These are phyloP conservation scores for Beris chalybata DNA, from an alignment of 2,888 invertebrate genomes.

Conservation along the genomic window DNA sequence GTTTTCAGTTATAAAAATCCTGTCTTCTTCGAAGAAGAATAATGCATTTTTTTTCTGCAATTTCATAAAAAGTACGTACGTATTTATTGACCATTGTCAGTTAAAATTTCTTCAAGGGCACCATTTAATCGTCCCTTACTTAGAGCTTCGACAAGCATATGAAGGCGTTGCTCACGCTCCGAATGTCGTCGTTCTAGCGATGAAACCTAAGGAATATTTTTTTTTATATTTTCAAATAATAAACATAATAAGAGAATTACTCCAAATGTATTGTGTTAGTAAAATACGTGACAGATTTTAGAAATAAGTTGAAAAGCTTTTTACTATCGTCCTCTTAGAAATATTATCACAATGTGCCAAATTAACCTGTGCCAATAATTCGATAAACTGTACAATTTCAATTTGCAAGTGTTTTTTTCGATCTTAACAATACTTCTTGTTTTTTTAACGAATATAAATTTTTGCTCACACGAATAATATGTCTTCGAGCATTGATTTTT, in stretches of 20 bases:
- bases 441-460: conserved; percentile 1
- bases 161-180: conserved; percentile 56
- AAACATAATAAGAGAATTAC: background rate
- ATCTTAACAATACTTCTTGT: conserved; percentile 24
- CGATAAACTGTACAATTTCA: background rate
- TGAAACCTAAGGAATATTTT: conserved; percentile 48
- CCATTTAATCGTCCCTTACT: conserved; percentile 56
- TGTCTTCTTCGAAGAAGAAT: too few relatives aligned
- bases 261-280: background rate
- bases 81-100: conserved; percentile 47
- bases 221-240: conserved; percentile 11
- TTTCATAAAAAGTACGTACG: background rate
- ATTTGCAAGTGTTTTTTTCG: conserved; percentile 5
- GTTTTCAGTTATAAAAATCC: too few relatives aligned
- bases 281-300: too few relatives aligned
- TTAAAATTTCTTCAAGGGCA: conserved; percentile 49
- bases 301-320: background rate
- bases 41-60: background rate
- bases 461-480: conserved; percentile 25
- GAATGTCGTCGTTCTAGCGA: conserved; percentile 55
- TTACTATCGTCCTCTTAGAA: conserved; percentile 1
- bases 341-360: background rate
- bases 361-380: background rate
- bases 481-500: conserved; percentile 20
- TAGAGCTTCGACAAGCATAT: conserved; percentile 55